phyloP scores from a whole-genome alignment of 2,797 vertebrate genomes.

The Falco berigora region DNA sequence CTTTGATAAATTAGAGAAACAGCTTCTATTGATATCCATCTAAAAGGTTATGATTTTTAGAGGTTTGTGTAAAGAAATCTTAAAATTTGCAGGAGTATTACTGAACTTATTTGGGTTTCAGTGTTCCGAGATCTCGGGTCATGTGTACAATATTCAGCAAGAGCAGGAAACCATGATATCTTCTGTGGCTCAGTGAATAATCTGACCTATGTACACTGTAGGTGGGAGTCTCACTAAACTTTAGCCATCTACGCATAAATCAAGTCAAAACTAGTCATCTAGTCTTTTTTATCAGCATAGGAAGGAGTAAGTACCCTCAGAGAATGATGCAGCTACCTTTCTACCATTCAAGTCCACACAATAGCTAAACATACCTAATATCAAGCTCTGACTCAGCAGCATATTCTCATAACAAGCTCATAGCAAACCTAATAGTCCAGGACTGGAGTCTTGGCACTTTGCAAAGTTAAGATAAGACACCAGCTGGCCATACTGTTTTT shows the following conservation, averaged over 20 bases:
- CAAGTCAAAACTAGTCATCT: neutral
- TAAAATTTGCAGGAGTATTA: neutral
- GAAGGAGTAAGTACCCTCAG: neutral
- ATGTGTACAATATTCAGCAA: neutral
- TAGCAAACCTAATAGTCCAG: neutral
- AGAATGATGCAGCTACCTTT: neutral
- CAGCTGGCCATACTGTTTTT: neutral
- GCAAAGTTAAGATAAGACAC: neutral
- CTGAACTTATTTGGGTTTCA: neutral
- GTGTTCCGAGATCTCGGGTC: neutral
- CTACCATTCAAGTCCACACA: neutral
- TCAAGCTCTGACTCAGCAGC: neutral
- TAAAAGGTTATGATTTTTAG: neutral
- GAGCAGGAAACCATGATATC: neutral
- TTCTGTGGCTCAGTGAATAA: neutral
- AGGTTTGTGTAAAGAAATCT: neutral
- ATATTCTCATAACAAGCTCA: neutral
- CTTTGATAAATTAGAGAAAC: neutral
- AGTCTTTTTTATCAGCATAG: neutral
- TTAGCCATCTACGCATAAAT: neutral
- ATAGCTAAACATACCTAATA: neutral
- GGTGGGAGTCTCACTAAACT: neutral
- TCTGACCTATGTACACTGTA: neutral
- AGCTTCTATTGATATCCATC: neutral
- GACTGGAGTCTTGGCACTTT: neutral